phyloP scores from a whole-genome alignment of 2,113 vertebrate species.

The Pteropus alecto region DNA sequence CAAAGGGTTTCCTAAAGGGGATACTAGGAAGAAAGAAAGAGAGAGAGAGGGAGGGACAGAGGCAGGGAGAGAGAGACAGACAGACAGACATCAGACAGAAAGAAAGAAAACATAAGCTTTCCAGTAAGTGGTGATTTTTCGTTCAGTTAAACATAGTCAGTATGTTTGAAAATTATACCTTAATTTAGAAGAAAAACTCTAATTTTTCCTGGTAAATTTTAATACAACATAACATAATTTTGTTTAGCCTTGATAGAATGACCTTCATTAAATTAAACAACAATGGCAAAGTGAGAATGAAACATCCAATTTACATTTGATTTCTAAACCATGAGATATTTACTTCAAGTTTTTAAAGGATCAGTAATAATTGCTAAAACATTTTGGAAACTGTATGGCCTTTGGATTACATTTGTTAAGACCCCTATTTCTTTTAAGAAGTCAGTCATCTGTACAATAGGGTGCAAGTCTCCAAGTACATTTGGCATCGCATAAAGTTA shows the following conservation, averaged over 20 bases:
- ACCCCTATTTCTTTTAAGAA: constrained; percentile 61
- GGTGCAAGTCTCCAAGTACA: constrained; percentile 52
- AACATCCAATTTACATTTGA: constrained; percentile 47
- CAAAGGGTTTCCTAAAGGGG: not conserved
- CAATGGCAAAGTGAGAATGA: constrained; percentile 9
- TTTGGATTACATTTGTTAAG: constrained; percentile 62
- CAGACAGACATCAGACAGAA: too few relatives aligned
- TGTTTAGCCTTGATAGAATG: not conserved
- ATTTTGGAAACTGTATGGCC: constrained; percentile 69
- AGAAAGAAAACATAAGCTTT: not conserved
- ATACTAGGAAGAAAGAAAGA: not conserved
- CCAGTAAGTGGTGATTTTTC: not conserved
- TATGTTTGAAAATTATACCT: not conserved
- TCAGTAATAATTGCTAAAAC: constrained; percentile 64
- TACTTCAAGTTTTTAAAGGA: constrained; percentile 66
- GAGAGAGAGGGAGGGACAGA: not conserved
- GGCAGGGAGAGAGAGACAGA: not conserved
- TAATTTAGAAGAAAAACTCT: not conserved
- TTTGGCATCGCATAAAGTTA: constrained; percentile 39
- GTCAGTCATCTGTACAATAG: constrained; percentile 49
- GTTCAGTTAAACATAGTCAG: not conserved
- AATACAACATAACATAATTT: not conserved
- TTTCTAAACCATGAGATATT: constrained; percentile 27
- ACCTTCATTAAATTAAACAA: not conserved
- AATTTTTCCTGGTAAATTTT: not conserved